Evolutionary conservation across 2,888 invertebrate genomes (phyloP), one percentile per base, ranked within the genome.

Genomic region (Calliphora vomitoria): DNA sequence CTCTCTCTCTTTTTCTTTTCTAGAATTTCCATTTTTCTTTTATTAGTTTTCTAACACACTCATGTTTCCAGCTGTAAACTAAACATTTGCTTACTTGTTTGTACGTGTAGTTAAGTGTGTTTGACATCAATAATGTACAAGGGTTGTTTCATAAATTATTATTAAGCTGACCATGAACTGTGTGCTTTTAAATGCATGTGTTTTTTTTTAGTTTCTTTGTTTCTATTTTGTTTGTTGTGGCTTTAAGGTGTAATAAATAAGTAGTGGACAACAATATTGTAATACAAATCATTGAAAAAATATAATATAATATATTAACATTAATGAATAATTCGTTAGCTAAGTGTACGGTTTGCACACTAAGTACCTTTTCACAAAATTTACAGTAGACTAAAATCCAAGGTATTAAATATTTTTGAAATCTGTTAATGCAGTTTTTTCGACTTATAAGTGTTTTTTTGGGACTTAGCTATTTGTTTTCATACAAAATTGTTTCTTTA

Each of bases 121-220:
- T 31, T 35, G 31, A n/a, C 62, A 47, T n/a, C n/a, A 68, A 68
- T 68, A 41, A 72, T 64, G 18, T 58, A 20, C 47, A 35, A 60
- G 50, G 58, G 11, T 38, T 74, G 66, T 68, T 47, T 60, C 25
- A 41, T 75, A 41, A 76, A 76, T 69, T 60, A 76, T 69, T 60
- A 58, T n/a, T 47, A 50, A 76, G 18, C 20, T 82, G 69, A 53
- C 82, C 82, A 38, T 82, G 75, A 82, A 82, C 66, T 68, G 18
- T 58, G 20, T 68, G 11, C 35, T 58, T 60, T 74, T 25, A 41
- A 20, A 15, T 69, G 18, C 47, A 38, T 10, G n/a, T 68, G 4
- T n/a, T 31, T 20, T 20, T 1, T 47, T 66, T 55, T 20, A 3
- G 25, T 25, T 69, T 74, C 58, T 64, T 8, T 31, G 35, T 74